Conservation (phyloP, 2,113 vertebrate species). For the Malurus alboscapulatus region DNA sequence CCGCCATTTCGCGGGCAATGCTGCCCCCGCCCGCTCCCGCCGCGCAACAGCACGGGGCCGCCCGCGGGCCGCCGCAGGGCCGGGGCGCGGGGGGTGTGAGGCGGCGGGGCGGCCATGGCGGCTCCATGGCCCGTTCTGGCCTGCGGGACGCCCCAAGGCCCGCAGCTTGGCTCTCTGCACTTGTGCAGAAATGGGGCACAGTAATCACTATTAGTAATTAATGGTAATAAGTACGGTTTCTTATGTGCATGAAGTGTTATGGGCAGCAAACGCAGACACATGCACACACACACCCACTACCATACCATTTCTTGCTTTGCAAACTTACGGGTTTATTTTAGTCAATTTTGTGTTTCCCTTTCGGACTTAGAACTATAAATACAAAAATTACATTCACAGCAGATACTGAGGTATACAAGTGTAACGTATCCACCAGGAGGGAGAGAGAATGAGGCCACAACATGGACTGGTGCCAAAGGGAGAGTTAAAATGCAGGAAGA, state of each 20-base stretch:
- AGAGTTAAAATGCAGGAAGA: neutral
- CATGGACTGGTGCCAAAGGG: neutral
- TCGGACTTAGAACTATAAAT: neutral
- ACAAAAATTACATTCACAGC: neutral
- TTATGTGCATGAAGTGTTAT: accelerated
- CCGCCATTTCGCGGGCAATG: conserved; percentile 53
- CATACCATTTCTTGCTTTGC: neutral
- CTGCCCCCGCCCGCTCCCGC: conserved; percentile 27
- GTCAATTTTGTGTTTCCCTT: neutral
- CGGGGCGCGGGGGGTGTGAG: accelerated
- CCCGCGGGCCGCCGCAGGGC: neutral
- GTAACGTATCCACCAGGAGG: neutral
- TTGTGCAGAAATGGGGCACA: accelerated
- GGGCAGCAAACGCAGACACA: too few species aligned
- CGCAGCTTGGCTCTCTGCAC: accelerated
- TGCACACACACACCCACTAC: too few species aligned
- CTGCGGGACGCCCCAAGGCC: accelerated
- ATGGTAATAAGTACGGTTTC: accelerated
- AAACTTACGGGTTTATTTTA: neutral
- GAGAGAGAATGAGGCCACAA: neutral
- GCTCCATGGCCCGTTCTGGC: neutral
- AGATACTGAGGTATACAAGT: neutral
- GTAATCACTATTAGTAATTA: accelerated
- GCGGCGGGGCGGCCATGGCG: neutral
- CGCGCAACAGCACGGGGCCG: neutral